A percentile compares a stretch with the other conserved stretches of the same genome.
Evolutionary conservation across 2,888 invertebrate species (phyloP).

Genomic region (Melanostoma mellinum): DNA sequence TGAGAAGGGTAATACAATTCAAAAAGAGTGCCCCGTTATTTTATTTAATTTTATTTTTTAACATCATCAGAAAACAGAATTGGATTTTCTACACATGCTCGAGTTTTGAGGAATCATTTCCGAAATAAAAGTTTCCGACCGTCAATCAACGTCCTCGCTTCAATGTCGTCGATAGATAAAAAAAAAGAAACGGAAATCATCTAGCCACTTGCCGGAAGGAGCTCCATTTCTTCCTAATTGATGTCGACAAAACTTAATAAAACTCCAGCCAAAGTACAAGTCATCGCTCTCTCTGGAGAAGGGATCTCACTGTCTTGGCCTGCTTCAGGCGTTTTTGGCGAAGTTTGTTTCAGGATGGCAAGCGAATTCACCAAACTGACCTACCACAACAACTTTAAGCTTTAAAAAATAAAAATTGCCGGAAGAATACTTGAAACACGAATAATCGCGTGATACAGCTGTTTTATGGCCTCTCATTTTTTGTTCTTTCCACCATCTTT

Average conservation of each 20-base stretch:
- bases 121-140: background rate
- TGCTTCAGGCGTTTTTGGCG: too few relatives aligned
- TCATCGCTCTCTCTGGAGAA: too few relatives aligned
- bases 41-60: background rate
- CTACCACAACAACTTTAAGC: too few relatives aligned
- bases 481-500: background rate
- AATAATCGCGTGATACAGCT: background rate
- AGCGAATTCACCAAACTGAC: too few relatives aligned
- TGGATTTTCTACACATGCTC: background rate
- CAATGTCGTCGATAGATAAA: background rate
- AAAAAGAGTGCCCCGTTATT: background rate
- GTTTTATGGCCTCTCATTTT: slow-evolving; percentile 9
- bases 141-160: background rate
- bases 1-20: background rate
- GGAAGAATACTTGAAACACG: background rate
- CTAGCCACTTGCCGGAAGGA: background rate
- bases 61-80: slow-evolving; percentile 1
- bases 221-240: too few relatives aligned
- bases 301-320: too few relatives aligned
- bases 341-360: too few relatives aligned
- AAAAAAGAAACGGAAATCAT: background rate
- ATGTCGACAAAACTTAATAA: too few relatives aligned
- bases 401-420: too few relatives aligned
- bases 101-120: background rate
- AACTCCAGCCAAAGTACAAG: too few relatives aligned